Evolutionary conservation across 1,140 invertebrate genomes (phyloP), one percentile per base, ranked within the genome.

Genomic region (Drosophila pallidifrons): DNA sequence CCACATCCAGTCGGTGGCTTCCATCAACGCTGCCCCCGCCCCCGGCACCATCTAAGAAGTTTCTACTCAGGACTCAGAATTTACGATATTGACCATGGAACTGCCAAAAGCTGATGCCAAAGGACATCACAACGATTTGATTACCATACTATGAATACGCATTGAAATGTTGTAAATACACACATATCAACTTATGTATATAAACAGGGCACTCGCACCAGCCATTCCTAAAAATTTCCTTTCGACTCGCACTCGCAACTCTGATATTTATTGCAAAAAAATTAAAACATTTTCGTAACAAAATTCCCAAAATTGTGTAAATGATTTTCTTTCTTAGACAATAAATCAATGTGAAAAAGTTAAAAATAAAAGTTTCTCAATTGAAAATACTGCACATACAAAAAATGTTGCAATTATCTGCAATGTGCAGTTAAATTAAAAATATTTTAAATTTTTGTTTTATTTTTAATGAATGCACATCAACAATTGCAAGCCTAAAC

Each of bases 11-110:
- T 92, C 91, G 52, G 91, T 83, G 43, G 88, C 88, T 47, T 81
- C 88, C 7, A 79, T 92, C 91, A 94, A 94, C 71, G 91, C 93
- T 67, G 93, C 93, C 11, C 93, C 94, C 52, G 93, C 94, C 16
- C 93, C 94, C 74, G 93, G 94, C 81, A 94, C 94, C 32, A 28
- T 91, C 35, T 94, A 93, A 93, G 35, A 38, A 38, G 10, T 38
- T 7, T 38, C 35, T 10, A 68, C 38, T 35, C 30, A 3, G 10
- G 43, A 45, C 47, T n/a, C 8, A 11, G 5, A 5, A 25, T 16
- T 13, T 16, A 20, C 11, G 1, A 43, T 20, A 10, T 30, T 28
- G 11, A 32, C 41, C 15, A 59, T 64, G 83, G 47, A 69, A 82
- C 80, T 88, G 83, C 79, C 83, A 61, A 55, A 55, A 43, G 15